Base-by-base conservation (phyloP, 2,113 vertebrate genomes). In the Accipiter cooperii region DNA sequence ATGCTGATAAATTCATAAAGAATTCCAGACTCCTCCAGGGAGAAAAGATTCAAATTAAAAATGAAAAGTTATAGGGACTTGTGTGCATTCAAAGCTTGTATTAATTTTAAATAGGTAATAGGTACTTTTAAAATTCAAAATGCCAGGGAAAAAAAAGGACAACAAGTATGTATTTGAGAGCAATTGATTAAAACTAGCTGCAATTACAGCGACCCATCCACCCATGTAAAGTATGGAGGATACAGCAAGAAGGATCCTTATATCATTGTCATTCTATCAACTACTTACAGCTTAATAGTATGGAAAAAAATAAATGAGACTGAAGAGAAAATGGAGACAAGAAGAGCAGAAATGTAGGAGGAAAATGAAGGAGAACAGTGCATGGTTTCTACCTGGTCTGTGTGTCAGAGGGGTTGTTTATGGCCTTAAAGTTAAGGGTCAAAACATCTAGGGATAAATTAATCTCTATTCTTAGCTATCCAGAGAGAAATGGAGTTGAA, bases 231-330 rank as follows among this genome's bases (percentile, higher is more conserved):
- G 60, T 34, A 93, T 75, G 74, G 46, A 94, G 70, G 33, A 64
- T 79, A 87, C 16, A 78, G 76, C 16, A 92, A 84, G 85, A 88
- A 94, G 68, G 17, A 78, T 68, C 42, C 29, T 92, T 97, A 89
- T 61, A 90, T 96, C 92, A 97, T 9, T 88, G 85, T 90, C 94
- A 93, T 96, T 94, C 64, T 68, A 60, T 90, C 92, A 96, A 55
- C 26, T 95, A 80, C 85, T 88, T 89, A 84, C 68, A 93, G 77
- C 64, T 96, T 91, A 94, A 91, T 84, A 93, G 77, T 76, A 92
- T 38, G 79, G 52, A 76, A 94, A 94, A 93, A 91, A 92, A 75
- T 68, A 96, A 84, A 91, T 71, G 64, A 92, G 38, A 92, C 46
- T 64, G 58, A 94, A 84, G 42, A 44, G 64, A 92, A 92, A 93